Percentiles rank a stretch among this genome's conserved stretches.
Conservation (phyloP, 2,888 invertebrate genomes). For the Odontothrips loti region DNA sequence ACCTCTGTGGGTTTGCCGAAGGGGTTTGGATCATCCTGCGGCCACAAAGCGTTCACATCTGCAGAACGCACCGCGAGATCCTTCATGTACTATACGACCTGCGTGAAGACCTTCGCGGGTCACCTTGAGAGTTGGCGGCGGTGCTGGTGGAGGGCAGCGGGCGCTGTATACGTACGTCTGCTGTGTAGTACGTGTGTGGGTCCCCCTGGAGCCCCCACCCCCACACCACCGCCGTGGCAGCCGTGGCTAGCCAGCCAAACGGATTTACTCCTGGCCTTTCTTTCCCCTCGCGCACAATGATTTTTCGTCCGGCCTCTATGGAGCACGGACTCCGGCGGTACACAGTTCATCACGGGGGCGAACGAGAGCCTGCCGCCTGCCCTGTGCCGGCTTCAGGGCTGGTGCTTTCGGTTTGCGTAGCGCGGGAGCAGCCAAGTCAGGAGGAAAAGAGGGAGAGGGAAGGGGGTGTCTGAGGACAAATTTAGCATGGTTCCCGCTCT, state of each 20-base stretch:
- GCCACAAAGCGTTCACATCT: no score
- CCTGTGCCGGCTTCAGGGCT: background rate
- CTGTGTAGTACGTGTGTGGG: background rate
- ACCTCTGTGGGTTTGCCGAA: no score
- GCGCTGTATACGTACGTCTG: no score
- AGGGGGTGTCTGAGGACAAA: background rate
- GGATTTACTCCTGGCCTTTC: background rate
- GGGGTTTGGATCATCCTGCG: no score
- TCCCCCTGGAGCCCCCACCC: background rate
- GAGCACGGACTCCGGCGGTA: background rate
- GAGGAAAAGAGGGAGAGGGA: background rate
- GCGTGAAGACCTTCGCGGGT: no score
- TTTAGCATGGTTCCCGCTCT: background rate
- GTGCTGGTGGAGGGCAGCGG: background rate
- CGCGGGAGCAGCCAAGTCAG: no score
- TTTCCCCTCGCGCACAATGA: background rate
- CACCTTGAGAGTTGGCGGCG: no score
- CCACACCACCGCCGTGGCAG: background rate
- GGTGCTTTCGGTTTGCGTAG: background rate
- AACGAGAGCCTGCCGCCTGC: background rate
- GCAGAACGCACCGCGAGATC: no score
- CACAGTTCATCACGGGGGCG: background rate
- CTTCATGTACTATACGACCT: no score
- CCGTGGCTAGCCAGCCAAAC: background rate
- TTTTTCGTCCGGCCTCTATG: background rate